Evolutionary conservation across 2,888 invertebrate genomes (phyloP).

Genomic region (Philonicus albiceps): DNA sequence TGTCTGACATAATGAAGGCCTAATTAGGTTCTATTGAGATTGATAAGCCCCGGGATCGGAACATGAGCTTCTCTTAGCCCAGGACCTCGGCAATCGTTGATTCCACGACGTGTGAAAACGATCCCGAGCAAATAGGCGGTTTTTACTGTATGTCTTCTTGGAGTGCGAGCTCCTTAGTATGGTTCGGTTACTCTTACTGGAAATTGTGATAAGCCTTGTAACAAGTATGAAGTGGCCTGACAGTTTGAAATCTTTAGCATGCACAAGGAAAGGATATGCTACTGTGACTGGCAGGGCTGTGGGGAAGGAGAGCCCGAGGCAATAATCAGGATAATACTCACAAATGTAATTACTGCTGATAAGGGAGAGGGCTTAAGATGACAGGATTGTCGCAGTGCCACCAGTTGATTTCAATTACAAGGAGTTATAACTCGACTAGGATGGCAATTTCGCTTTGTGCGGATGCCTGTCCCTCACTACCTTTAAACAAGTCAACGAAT

Average conservation of each 20-base stretch:
- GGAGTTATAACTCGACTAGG: background rate
- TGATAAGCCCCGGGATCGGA: conserved; percentile 41
- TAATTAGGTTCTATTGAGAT: conserved; percentile 47
- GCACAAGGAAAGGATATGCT: background rate
- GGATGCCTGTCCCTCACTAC: background rate
- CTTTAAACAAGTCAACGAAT: background rate
- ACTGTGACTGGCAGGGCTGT: background rate
- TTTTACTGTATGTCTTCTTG: background rate
- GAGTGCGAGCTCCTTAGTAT: background rate
- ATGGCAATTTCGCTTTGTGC: background rate
- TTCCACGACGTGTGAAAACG: conserved; percentile 13
- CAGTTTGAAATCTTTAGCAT: conserved; percentile 24
- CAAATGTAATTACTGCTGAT: background rate
- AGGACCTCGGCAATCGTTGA: background rate
- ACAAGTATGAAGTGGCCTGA: conserved; percentile 26
- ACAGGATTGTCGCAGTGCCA: background rate
- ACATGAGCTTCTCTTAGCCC: background rate
- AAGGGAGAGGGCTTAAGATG: background rate
- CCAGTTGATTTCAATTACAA: background rate
- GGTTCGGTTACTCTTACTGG: background rate
- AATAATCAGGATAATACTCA: background rate
- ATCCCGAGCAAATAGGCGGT: background rate
- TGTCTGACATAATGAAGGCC: conserved; percentile 42
- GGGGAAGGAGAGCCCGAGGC: background rate
- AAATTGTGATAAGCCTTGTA: conserved; percentile 14